Percentiles rank a stretch among this genome's conserved stretches.
These are phyloP conservation scores for Sturmia bella DNA, from an alignment of 2,888 invertebrate genomes.

Conservation along the genomic window DNA sequence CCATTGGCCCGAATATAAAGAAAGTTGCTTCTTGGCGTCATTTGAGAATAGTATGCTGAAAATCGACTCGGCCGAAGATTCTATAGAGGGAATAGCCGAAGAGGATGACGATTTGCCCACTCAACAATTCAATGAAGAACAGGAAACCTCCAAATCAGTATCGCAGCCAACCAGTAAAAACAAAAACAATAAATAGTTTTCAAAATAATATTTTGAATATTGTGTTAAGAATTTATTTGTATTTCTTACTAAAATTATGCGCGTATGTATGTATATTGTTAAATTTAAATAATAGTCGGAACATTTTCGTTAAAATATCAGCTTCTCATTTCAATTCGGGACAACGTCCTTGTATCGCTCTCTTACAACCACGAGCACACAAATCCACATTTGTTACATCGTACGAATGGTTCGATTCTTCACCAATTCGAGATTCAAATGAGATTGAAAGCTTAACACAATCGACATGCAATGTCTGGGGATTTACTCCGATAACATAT, in stretches of 20 bases:
- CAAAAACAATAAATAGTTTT: slow-evolving; percentile 13
- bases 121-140: slow-evolving; percentile 65
- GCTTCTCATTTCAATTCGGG: slow-evolving; percentile 45
- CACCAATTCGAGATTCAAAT: slow-evolving; percentile 78
- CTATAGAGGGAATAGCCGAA: slow-evolving; percentile 73
- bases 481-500: slow-evolving; percentile 84
- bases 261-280: slow-evolving; percentile 36
- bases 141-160: slow-evolving; percentile 34
- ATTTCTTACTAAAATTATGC: slow-evolving; percentile 13
- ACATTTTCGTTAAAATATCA: slow-evolving; percentile 18
- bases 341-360: slow-evolving; percentile 76
- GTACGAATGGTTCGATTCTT: slow-evolving; percentile 69
- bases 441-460: slow-evolving; percentile 82
- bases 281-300: slow-evolving; percentile 33
- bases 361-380: slow-evolving; percentile 76
- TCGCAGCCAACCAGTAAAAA: neutral
- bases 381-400: slow-evolving; percentile 73
- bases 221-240: neutral
- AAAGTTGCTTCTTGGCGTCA: slow-evolving; percentile 85
- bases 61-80: slow-evolving; percentile 80
- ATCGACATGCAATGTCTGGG: slow-evolving; percentile 83
- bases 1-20: slow-evolving; percentile 85
- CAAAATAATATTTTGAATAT: neutral
- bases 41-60: slow-evolving; percentile 85
- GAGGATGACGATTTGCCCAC: slow-evolving; percentile 75